phyloP scores from a whole-genome alignment of 1,140 invertebrate species.

The Xylocopa sonorina region DNA sequence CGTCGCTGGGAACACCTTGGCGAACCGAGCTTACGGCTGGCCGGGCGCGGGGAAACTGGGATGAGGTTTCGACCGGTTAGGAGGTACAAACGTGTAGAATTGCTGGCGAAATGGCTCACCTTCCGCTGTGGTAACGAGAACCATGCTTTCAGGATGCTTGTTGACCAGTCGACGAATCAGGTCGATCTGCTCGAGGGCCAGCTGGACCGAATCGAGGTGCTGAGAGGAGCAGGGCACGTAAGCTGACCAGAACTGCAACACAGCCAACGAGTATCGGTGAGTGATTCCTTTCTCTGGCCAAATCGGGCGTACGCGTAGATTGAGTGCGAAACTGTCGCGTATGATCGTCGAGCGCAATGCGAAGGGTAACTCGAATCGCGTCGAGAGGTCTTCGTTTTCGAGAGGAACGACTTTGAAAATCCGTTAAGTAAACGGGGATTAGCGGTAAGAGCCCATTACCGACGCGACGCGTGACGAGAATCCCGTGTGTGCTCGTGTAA shows the following conservation, averaged over 20 bases:
- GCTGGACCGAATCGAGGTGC: slow-evolving; percentile 91
- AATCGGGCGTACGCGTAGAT: not conserved
- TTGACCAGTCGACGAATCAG: slow-evolving; percentile 93
- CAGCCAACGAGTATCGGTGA: not conserved
- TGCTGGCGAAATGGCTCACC: slow-evolving; percentile 73
- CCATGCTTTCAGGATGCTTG: slow-evolving; percentile 87
- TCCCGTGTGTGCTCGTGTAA: too few relatives aligned
- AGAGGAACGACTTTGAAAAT: too few relatives aligned
- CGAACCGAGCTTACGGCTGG: not conserved
- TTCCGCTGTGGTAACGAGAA: slow-evolving; percentile 87
- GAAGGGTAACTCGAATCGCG: not conserved
- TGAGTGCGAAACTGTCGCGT: not conserved
- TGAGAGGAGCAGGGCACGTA: slow-evolving; percentile 92
- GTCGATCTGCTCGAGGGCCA: slow-evolving; percentile 94
- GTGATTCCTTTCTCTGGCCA: not conserved
- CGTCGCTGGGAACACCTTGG: not conserved
- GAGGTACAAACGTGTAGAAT: slow-evolving; percentile 1
- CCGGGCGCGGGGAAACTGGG: too few relatives aligned
- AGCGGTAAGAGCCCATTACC: too few relatives aligned
- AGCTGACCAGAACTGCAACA: slow-evolving; percentile 88
- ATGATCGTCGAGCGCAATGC: not conserved
- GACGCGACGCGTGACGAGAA: too few relatives aligned
- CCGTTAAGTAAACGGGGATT: too few relatives aligned
- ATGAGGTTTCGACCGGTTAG: not conserved
- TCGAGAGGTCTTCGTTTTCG: too few relatives aligned